phyloP scores from a whole-genome alignment of 2,888 invertebrate genomes.

The Augiades crinisus region DNA sequence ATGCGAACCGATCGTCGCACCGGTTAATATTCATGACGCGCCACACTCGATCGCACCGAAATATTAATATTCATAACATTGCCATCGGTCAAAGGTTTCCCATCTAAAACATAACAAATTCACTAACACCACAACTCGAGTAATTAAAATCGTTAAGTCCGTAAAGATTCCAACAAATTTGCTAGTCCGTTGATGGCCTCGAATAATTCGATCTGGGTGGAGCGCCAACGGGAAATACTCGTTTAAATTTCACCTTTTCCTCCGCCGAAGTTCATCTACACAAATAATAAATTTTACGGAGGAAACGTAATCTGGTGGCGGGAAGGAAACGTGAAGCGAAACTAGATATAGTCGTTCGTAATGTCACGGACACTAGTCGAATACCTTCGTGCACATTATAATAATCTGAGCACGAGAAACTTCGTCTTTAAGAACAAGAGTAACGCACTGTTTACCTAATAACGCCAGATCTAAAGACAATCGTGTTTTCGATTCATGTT shows the following conservation, averaged over 20 bases:
- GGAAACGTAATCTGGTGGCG: constrained; percentile 20
- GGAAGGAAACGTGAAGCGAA: constrained; percentile 18
- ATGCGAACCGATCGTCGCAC: constrained; percentile 30
- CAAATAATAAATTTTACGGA: constrained; percentile 28
- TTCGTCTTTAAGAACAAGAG: background rate
- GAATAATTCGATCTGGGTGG: constrained; percentile 30
- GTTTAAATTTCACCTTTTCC: constrained; percentile 34
- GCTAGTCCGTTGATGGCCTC: constrained; percentile 15
- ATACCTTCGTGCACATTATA: constrained; percentile 9
- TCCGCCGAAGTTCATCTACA: constrained; percentile 23
- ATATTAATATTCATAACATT: constrained; percentile 33
- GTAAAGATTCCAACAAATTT: constrained; percentile 24
- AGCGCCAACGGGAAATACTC: constrained; percentile 29
- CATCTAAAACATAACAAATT: constrained; percentile 24
- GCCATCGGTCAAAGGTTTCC: constrained; percentile 28
- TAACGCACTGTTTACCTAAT: constrained; percentile 5
- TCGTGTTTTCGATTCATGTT: constrained; percentile 14
- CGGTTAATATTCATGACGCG: constrained; percentile 35
- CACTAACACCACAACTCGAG: constrained; percentile 1
- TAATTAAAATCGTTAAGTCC: constrained; percentile 21
- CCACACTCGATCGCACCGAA: constrained; percentile 38
- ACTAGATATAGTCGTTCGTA: constrained; percentile 24
- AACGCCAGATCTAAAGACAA: constrained; percentile 11
- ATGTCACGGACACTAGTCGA: constrained; percentile 19
- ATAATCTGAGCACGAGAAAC: background rate